Evolutionary conservation across 2,888 invertebrate species (phyloP).

Genomic region (Bimastos eiseni): DNA sequence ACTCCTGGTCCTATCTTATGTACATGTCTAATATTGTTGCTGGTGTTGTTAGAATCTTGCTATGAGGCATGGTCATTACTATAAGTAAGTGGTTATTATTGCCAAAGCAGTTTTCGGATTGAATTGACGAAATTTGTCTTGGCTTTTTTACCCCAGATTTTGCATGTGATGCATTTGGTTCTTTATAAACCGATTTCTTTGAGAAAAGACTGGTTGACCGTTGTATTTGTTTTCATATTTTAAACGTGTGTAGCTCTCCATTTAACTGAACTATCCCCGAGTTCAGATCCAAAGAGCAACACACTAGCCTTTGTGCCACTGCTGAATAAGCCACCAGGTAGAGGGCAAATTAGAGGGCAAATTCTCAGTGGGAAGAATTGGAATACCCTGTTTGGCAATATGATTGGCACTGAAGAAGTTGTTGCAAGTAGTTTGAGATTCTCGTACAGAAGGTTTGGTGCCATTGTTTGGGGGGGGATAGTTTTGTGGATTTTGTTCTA

Average conservation of each 20-base stretch:
- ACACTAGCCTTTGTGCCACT: too few relatives aligned
- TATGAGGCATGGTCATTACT: neutral
- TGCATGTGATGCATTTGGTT: neutral
- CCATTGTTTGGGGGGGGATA: neutral
- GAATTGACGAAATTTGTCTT: neutral
- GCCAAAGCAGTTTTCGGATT: neutral
- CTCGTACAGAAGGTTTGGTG: neutral
- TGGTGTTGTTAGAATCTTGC: neutral
- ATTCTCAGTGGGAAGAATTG: neutral
- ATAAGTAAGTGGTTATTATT: neutral
- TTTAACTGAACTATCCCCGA: neutral
- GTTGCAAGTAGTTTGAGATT: neutral
- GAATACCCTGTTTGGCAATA: neutral
- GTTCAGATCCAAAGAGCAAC: neutral
- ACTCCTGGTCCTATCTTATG: neutral
- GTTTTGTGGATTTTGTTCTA: neutral
- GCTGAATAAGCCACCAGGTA: neutral
- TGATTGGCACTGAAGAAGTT: conserved; percentile 7
- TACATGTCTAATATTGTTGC: neutral
- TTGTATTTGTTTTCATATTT: neutral
- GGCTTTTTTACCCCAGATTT: neutral
- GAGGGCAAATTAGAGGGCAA: neutral
- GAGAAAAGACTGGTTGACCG: neutral
- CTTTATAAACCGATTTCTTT: neutral
- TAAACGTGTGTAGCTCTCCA: neutral